Base-by-base conservation (phyloP, 2,888 invertebrate genomes). In the Lasioglossum villosulum region DNA sequence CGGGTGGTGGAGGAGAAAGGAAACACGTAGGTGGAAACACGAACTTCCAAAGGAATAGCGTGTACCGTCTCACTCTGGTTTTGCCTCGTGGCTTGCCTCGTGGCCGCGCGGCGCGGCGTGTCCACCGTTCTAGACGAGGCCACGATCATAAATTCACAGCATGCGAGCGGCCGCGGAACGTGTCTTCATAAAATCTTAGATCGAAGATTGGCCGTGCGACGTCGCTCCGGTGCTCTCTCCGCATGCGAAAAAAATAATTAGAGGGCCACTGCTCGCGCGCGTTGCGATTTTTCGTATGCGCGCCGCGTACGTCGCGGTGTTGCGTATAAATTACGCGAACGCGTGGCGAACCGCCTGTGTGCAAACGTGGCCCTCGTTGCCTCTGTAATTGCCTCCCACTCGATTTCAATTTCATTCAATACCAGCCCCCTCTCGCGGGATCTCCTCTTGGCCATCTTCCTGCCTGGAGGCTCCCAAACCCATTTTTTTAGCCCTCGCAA, bases 61-160 rank as follows among this genome's bases (percentile, higher is more conserved):
- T 45, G 66, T 14, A 37, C 39, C 23, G 70, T 76, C 72, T 75
- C 71, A 45, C 75, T 75, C 72, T 66, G 68, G 79, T 79, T 71
- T 75, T 52, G 68, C 68, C 78, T 82, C 83, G 68, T 68, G 68
- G 68, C 37, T 23, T 19, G 68, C 68, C 19, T 10, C 37, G 66
- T 30, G 30, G 63, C 63, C 72, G 72, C 14, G 19, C 27, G 3
- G 42, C 70, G 75, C 82, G 34, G 80, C 34, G 73, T 84, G 85
- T 88, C 89, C 89, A 75, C 68, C 81, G 81, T 66, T 89, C 86
- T 82, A 82, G 86, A 85, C 88, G 59, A 78, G 85, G 74, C 83
- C 83, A 83, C 80, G 87, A 82, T 85, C 89, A 91, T 92, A 92
- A 92, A 92, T 92, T 92, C 92, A 90, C 92, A 92, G 92, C 92